Evolutionary conservation across 2,888 invertebrate genomes (phyloP), one percentile per base, ranked within the genome.

Genomic region (Palloptera scutellata): DNA sequence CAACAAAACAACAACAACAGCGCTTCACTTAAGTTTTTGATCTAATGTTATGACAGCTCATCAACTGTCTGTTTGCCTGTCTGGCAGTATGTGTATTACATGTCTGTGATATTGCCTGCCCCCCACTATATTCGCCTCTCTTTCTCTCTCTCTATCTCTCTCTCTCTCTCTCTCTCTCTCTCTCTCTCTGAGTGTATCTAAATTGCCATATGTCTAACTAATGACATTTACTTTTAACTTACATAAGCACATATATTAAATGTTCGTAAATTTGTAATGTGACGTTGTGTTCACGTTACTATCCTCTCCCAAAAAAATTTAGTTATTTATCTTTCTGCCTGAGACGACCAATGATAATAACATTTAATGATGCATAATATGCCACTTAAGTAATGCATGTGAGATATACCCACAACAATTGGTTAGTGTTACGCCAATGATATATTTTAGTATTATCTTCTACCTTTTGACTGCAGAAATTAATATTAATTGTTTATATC

Each of bases 1-100:
- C 45, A 43, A 43, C 9, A 43, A 12, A n/a, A n/a, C n/a, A n/a
- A n/a, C n/a, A 48, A 48, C 15, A 48, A 48, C 12, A n/a, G 48
- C 48, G 12, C 1, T 48, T 48, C 66, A 68, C 70, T 68, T 67
- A 67, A 61, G 61, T 72, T 71, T 74, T 74, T 79, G 78, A 81
- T 81, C 79, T 81, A 79, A 80, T 81, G 82, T 81, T 81, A 81
- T 81, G 82, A 81, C 80, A 81, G 80, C 81, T 77, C 81, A 81
- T 81, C 81, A 81, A 78, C 80, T 79, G 80, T 78, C 79, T 17
- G 41, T 30, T 43, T 54, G 41, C 19, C 61, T 54, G 52, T 66
- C 66, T 51, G 15, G 55, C 42, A 19, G 61, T 12, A 43, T 15
- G 61, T 42, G 41, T 58, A 17, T 30, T 6, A 42, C 40, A 40